Base-by-base conservation (phyloP, 2,113 vertebrate genomes). In the Chloroceryle aenea region DNA sequence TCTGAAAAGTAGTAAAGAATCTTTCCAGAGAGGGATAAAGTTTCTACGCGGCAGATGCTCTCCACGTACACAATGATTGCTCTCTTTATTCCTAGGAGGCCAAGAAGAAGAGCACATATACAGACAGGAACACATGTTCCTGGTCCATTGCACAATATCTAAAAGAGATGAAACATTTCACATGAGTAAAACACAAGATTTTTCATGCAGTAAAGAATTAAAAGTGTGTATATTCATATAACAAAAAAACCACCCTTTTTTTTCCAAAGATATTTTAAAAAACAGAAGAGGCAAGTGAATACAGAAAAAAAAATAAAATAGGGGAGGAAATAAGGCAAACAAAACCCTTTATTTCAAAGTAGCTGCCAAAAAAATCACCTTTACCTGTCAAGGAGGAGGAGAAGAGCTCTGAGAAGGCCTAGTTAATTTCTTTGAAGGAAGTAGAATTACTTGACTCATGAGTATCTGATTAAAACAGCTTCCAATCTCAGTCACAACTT, bases 91-190 rank as follows among this genome's bases (percentile, higher is more conserved):
- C 98, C 98, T 61, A 99, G 95, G 75, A 99, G 96, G 63, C 98
- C 98, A 27, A 99, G 98, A 22, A 99, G 98, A 86, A 99, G 97
- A 73, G 98, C 99, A 43, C 98, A 98, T 56, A 97, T 23, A 89
- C 99, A 99, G 58, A 99, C 93, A 52, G 99, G 99, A 89, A 99
- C 97, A 58, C 99, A 99, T 4, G 99, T 99, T 76, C 99, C 99
- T 2, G 99, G 99, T 62, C 99, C 99, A 7, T 99, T 99, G 97
- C 99, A 99, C 96, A 99, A 89, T 95, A 99, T 98, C 99, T 99
- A 96, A 63, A 98, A 98, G 71, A 96, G 63, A 90, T 26, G 77
- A 90, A 90, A 86, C 61, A 69, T 18, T 75, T 87, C 47, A 66
- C 18, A 84, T 11, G 85, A 87, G 40, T 87, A 50, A 95, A 82